phyloP scores from a whole-genome alignment of 2,888 invertebrate species.

The Ctena decussata region DNA sequence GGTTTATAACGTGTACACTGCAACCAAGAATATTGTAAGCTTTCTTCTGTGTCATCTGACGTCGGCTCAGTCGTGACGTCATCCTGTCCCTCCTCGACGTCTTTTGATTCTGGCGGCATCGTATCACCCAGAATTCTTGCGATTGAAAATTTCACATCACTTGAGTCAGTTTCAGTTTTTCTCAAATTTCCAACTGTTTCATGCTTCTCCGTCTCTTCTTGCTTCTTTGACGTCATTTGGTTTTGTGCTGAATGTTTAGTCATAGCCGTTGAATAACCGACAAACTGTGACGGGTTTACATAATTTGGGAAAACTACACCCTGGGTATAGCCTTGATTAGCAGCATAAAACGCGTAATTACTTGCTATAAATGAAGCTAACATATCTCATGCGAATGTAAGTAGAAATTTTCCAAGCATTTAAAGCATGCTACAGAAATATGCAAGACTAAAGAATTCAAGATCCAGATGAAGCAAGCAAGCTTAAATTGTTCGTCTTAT shows the following conservation, averaged over 20 bases:
- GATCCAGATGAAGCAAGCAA: too few relatives aligned
- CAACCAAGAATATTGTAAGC: constrained; percentile 80
- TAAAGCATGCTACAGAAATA: neutral
- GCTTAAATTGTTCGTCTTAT: too few relatives aligned
- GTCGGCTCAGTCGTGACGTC: neutral
- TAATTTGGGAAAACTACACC: neutral
- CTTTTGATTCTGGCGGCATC: neutral
- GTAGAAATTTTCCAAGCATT: neutral
- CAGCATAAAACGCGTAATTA: constrained; percentile 52
- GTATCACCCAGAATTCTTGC: constrained; percentile 69
- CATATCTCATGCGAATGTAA: constrained; percentile 35
- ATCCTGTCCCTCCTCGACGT: neutral
- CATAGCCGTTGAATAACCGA: neutral
- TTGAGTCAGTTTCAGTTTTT: neutral
- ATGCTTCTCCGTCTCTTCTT: neutral
- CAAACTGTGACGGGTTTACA: neutral
- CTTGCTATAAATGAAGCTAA: constrained; percentile 51
- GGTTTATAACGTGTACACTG: constrained; percentile 86
- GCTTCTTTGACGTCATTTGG: neutral
- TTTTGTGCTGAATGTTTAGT: neutral
- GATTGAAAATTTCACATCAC: constrained; percentile 68
- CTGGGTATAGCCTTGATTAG: constrained; percentile 24
- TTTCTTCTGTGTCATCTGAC: constrained; percentile 34
- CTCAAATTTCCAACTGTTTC: neutral
- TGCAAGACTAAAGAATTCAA: neutral